phyloP scores from a whole-genome alignment of 2,113 vertebrate species.

The Limnothrissa miodon region DNA sequence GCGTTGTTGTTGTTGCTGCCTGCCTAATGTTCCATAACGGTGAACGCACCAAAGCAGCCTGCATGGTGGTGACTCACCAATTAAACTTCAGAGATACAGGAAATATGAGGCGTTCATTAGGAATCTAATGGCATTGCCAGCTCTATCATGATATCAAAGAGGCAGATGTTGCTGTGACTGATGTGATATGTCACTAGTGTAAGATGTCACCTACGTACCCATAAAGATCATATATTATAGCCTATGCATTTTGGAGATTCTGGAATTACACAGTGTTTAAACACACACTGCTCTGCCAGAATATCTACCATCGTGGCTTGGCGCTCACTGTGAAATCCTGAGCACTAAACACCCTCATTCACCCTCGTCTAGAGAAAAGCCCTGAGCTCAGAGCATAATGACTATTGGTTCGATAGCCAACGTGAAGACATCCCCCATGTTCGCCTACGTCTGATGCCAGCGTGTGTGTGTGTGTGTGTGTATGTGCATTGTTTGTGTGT shows the following conservation, averaged over 20 bases:
- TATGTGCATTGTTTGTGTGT: not conserved
- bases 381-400: too few species aligned
- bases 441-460: not conserved
- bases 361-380: not conserved
- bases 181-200: not conserved
- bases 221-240: not conserved
- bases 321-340: not conserved
- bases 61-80: not conserved
- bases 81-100: not conserved
- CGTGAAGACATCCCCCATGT: not conserved
- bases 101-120: not conserved
- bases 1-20: not conserved
- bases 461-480: not conserved
- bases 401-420: not conserved
- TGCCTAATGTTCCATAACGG: not conserved
- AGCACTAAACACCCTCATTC: not conserved
- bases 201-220: not conserved
- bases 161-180: not conserved
- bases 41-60: not conserved
- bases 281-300: not conserved
- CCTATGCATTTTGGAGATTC: not conserved
- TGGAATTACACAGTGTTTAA: not conserved
- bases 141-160: not conserved
- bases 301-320: not conserved
- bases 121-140: not conserved